A percentile compares a stretch with the other conserved stretches of the same genome.
Conservation (phyloP, 1,140 invertebrate species). For the Zaprionus kolodkinae region DNA sequence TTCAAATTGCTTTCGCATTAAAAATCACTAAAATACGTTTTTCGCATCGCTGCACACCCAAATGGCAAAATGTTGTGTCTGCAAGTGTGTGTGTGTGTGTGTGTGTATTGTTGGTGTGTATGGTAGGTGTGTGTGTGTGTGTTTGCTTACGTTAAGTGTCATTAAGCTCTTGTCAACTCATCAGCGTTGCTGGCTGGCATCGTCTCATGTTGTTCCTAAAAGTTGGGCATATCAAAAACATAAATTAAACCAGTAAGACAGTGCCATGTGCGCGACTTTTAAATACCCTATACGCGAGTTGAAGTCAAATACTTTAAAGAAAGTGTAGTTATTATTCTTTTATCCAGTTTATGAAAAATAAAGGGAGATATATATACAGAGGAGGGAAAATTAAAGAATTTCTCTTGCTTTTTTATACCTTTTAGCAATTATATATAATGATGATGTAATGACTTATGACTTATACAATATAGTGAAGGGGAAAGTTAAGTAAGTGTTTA, state of each 20-base stretch:
- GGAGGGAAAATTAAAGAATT: too few relatives aligned
- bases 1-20: conserved; percentile 76
- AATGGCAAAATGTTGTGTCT: conserved; percentile 23
- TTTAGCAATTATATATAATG: too few relatives aligned
- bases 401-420: too few relatives aligned
- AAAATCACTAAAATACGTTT: conserved; percentile 75
- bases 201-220: conserved; percentile 30
- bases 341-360: too few relatives aligned
- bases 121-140: conserved; percentile 18
- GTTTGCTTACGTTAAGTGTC: conserved; percentile 58
- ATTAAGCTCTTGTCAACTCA: conserved; percentile 70
- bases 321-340: too few relatives aligned
- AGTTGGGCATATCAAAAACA: conserved; percentile 55
- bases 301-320: too few relatives aligned
- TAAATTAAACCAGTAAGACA: conserved; percentile 40
- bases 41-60: conserved; percentile 44
- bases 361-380: too few relatives aligned
- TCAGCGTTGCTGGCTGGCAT: conserved; percentile 37
- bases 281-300: conserved; percentile 6
- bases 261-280: neutral
- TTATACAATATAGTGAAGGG: too few relatives aligned
- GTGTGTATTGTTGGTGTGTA: conserved; percentile 13
- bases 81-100: neutral
- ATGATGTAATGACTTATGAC: too few relatives aligned
- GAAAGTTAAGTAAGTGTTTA: too few relatives aligned